Conservation (phyloP, 2,888 invertebrate species). For the Papilio demoleus region DNA sequence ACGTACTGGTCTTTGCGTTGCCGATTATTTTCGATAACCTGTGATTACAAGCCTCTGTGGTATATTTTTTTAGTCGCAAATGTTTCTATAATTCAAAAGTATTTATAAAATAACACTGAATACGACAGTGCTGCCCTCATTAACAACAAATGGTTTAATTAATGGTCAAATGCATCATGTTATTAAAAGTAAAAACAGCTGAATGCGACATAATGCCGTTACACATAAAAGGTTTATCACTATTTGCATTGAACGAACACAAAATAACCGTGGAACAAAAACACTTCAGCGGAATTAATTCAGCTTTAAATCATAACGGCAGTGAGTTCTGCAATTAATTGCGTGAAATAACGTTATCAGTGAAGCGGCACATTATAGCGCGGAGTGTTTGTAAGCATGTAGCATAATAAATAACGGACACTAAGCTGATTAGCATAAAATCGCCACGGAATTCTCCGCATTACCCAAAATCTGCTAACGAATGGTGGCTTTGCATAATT, state of each 20-base stretch:
- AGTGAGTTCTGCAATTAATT: conserved; percentile 77
- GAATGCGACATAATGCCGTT: conserved; percentile 37
- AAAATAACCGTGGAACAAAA: conserved; percentile 71
- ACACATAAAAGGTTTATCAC: conserved; percentile 50
- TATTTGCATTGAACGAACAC: conserved; percentile 68
- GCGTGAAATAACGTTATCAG: conserved; percentile 75
- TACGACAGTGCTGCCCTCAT: neutral
- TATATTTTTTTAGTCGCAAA: no score
- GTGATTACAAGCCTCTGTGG: conserved; percentile 24
- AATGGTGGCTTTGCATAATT: conserved; percentile 82
- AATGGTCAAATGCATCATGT: conserved; percentile 31
- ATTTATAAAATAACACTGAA: neutral
- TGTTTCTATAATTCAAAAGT: neutral
- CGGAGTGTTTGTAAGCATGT: conserved; percentile 72
- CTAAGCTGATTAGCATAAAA: conserved; percentile 81
- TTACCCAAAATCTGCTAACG: conserved; percentile 81
- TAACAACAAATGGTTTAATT: conserved; percentile 21
- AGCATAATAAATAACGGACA: conserved; percentile 76
- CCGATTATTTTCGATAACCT: conserved; percentile 40
- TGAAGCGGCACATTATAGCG: conserved; percentile 60
- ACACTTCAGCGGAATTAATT: conserved; percentile 65
- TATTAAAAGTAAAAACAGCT: conserved; percentile 36
- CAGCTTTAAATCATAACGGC: conserved; percentile 69
- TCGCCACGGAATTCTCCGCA: conserved; percentile 73
- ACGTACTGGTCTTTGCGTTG: conserved; percentile 35